Conservation (phyloP, 2,888 invertebrate genomes). For the Archips xylosteana region DNA sequence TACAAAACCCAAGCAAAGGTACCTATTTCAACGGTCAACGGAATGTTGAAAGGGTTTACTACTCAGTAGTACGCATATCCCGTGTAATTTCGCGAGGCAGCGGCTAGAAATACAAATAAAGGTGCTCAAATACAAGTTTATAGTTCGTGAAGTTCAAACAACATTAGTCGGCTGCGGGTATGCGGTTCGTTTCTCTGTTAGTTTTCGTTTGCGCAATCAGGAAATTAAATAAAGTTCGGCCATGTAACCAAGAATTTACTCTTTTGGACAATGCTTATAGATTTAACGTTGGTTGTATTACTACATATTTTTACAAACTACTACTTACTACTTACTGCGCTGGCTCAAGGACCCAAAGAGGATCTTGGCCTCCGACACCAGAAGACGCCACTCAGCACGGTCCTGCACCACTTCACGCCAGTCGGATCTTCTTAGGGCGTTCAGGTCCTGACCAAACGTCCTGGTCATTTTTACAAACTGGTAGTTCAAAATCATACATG, state of each 20-base stretch:
- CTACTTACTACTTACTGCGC: too few species aligned
- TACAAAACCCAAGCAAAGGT: constrained; percentile 6
- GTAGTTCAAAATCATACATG: too few species aligned
- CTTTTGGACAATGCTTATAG: constrained; percentile 12
- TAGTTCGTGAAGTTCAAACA: constrained; percentile 59
- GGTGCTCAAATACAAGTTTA: constrained; percentile 58
- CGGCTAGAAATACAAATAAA: constrained; percentile 56
- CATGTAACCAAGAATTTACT: constrained; percentile 43
- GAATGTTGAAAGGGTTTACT: constrained; percentile 8
- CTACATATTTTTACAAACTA: too few species aligned
- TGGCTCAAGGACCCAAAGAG: too few species aligned
- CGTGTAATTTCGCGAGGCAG: constrained; percentile 20
- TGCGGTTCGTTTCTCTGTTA: constrained; percentile 55
- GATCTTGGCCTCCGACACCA: too few species aligned
- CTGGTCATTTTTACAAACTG: too few species aligned
- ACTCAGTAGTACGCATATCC: constrained; percentile 10
- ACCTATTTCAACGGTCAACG: constrained; percentile 8
- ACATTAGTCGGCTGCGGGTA: constrained; percentile 54
- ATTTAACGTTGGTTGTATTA: neutral
- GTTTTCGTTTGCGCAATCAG: constrained; percentile 70
- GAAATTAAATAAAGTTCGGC: constrained; percentile 72
- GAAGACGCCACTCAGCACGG: too few species aligned
- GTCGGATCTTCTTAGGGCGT: too few species aligned
- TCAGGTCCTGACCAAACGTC: too few species aligned
- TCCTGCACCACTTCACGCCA: too few species aligned